These are phyloP conservation scores for Nysson spinosus DNA, from an alignment of 2,888 invertebrate genomes.

Conservation along the genomic window DNA sequence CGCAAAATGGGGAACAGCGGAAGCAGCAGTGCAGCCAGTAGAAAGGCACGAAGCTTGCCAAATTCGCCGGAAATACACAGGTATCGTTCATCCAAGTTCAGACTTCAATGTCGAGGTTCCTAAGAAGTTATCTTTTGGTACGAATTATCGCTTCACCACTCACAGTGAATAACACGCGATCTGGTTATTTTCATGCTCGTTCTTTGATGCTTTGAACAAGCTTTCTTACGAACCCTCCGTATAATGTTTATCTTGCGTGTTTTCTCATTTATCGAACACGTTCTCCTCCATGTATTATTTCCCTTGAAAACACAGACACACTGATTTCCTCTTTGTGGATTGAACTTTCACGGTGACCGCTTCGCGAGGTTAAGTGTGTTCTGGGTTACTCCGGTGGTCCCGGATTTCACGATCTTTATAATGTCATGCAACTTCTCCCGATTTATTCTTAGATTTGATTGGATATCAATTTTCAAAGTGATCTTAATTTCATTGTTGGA, in stretches of 20 bases:
- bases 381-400: conserved; percentile 7
- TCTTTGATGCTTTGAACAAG: neutral
- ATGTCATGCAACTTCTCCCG: neutral
- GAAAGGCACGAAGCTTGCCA: conserved; percentile 86
- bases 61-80: conserved; percentile 88
- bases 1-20: conserved; percentile 73
- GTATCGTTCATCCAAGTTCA: conserved; percentile 75
- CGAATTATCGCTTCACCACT: neutral
- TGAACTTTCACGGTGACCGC: conserved; percentile 36
- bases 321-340: conserved; percentile 9
- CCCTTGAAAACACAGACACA: neutral
- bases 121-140: neutral
- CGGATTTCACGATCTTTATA: conserved; percentile 19
- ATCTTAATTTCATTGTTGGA: too few species aligned
- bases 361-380: conserved; percentile 15
- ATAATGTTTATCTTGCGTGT: neutral
- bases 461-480: too few species aligned
- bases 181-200: conserved; percentile 15
- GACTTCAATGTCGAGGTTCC: conserved; percentile 6
- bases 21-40: conserved; percentile 77
- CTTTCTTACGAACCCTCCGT: neutral
- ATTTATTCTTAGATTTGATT: neutral
- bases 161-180: neutral
- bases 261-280: neutral
- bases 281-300: conserved; percentile 3